These are phyloP conservation scores for Glyphotaelius pellucidus DNA, from an alignment of 2,888 invertebrate genomes.

Conservation along the genomic window DNA sequence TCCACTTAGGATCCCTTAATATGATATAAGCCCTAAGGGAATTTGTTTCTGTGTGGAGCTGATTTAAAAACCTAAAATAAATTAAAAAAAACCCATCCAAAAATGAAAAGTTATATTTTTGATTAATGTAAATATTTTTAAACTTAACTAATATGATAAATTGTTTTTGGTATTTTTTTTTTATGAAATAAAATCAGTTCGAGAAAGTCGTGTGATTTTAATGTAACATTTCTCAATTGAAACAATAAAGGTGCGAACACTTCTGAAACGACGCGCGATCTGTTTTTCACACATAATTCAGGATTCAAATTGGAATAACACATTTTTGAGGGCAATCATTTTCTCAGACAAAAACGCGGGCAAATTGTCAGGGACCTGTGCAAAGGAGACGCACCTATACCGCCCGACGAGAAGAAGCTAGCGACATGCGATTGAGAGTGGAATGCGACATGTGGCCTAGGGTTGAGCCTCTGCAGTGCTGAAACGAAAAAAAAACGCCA, in stretches of 20 bases:
- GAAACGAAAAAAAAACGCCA: conserved; percentile 19
- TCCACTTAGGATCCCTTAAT: no score
- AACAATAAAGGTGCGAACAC: neutral
- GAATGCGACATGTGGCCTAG: conserved; percentile 44
- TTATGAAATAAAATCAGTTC: no score
- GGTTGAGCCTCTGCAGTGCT: conserved; percentile 39
- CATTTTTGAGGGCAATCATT: neutral
- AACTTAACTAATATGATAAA: no score
- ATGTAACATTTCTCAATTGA: neutral
- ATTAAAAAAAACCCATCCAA: no score
- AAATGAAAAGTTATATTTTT: no score
- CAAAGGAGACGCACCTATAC: neutral
- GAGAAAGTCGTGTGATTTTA: neutral
- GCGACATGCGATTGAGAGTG: conserved; percentile 36
- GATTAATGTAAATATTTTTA: no score
- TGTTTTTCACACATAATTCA: neutral
- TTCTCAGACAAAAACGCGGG: conserved; percentile 40
- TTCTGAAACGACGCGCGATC: neutral
- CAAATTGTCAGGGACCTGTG: conserved; percentile 44
- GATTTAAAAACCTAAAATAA: no score
- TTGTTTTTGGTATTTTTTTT: no score
- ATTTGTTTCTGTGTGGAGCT: no score
- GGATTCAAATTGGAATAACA: neutral
- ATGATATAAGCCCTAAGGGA: no score
- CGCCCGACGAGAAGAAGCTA: neutral